A percentile compares a stretch with the other conserved stretches of the same genome.
These are phyloP conservation scores for Drosophila lowei DNA, from an alignment of 1,140 invertebrate species.

Conservation along the genomic window DNA sequence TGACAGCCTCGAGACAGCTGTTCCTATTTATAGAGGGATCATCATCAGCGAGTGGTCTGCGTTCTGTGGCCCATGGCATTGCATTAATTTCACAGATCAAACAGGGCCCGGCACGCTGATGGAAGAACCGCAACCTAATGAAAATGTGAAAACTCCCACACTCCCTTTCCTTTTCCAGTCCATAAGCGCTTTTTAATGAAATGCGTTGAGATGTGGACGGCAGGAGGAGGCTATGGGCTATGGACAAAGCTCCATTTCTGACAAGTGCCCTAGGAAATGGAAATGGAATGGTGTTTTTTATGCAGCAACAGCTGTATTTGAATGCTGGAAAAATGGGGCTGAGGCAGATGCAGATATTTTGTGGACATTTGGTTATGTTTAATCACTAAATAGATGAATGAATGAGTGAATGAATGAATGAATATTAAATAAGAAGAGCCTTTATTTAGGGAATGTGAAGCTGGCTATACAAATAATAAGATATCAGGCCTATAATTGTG, in stretches of 20 bases:
- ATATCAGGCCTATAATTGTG: no score
- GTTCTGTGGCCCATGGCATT: slow-evolving; percentile 57
- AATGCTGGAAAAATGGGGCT: no score
- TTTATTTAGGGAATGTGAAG: no score
- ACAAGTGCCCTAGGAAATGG: slow-evolving; percentile 56
- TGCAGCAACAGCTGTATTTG: slow-evolving; percentile 29
- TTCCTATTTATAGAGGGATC: slow-evolving; percentile 64
- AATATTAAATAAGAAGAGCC: no score
- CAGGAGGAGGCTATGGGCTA: background rate
- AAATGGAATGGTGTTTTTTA: slow-evolving; percentile 26
- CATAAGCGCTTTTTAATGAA: slow-evolving; percentile 75
- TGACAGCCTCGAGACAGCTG: slow-evolving; percentile 52
- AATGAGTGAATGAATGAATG: no score
- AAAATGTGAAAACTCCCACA: slow-evolving; percentile 48
- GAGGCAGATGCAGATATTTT: no score
- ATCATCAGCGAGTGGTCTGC: background rate
- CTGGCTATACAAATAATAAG: no score
- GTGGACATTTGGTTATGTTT: no score
- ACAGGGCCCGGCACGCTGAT: slow-evolving; percentile 19
- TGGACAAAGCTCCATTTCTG: slow-evolving; percentile 3
- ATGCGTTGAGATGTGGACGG: slow-evolving; percentile 40
- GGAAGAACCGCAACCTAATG: slow-evolving; percentile 67
- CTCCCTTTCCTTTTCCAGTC: slow-evolving; percentile 2
- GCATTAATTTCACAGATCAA: slow-evolving; percentile 79
- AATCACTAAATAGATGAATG: no score